Evolutionary conservation across 2,888 invertebrate genomes (phyloP), one percentile per base, ranked within the genome.

Genomic region (Sminthurinus aureus): DNA sequence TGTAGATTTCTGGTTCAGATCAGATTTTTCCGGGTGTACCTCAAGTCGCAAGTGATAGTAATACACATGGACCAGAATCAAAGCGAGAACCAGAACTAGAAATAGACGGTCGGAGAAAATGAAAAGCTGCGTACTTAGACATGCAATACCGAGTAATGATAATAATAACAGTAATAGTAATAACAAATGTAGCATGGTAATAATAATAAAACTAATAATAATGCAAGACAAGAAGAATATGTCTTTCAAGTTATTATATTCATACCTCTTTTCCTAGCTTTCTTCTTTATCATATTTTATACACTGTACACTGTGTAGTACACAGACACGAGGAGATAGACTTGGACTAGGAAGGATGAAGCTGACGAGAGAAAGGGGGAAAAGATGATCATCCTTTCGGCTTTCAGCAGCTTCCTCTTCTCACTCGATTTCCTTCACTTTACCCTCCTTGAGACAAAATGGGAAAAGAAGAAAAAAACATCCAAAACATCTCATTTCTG

Each of bases 321-420:
- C 38, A 38, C 38, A 38, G 38, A 38, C 38, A 38, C 38, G 71
- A 71, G n/a, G 71, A 20, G 71, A 71, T 12, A 13, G 71, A 71
- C 13, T 38, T 38, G 38, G 38, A 71, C 18, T 20, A 52, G 64
- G 58, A n/a, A 38, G 75, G 13, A 13, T 26, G 50, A 75, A 26
- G 13, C n/a, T n/a, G n/a, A n/a, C n/a, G 12, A 79, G 38, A 69
- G 79, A 67, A 58, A 79, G n/a, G 51, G 18, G 22, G 38, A 69
- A 20, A 52, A 73, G 58, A 73, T 58, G 73, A 81, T 81, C 80
- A 13, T 71, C 24, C 51, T 58, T 15, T 81, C 73, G 80, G 80
- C 80, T 81, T 81, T 81, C 80, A 81, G 74, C 80, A 73, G 80
- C 80, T 81, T 81, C 80, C 73, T 81, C 80, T 81, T 64, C 73